These are phyloP conservation scores for Python bivittatus DNA, from an alignment of 2,113 vertebrate species.

Conservation along the genomic window DNA sequence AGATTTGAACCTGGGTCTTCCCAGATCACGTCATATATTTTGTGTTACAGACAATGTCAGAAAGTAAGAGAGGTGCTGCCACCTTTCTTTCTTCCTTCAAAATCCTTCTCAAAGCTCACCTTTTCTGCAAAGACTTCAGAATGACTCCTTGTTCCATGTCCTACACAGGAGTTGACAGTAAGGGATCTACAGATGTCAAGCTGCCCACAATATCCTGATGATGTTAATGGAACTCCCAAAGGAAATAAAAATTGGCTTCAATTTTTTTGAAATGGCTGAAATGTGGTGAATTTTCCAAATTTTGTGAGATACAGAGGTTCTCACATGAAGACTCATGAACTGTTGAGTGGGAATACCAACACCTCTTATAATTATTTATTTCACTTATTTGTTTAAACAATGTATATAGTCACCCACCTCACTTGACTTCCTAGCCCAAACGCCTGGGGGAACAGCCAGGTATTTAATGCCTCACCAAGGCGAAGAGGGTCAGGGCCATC, in stretches of 20 bases:
- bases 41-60: too few species aligned
- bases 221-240: background rate
- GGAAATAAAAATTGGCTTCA: background rate
- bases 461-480: background rate
- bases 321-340: background rate
- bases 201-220: background rate
- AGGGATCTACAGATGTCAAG: background rate
- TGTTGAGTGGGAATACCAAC: background rate
- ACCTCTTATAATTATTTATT: background rate
- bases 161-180: background rate
- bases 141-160: background rate
- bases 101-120: too few species aligned
- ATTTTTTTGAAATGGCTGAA: background rate
- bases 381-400: background rate
- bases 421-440: background rate
- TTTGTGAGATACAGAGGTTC: background rate
- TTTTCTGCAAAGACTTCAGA: too few species aligned
- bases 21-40: background rate
- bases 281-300: background rate
- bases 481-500: background rate
- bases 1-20: background rate
- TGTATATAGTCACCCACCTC: background rate
- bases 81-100: too few species aligned
- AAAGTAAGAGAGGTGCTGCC: too few species aligned
- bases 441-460: background rate